Conservation (phyloP, 2,113 vertebrate genomes). For the Heterocephalus glaber region DNA sequence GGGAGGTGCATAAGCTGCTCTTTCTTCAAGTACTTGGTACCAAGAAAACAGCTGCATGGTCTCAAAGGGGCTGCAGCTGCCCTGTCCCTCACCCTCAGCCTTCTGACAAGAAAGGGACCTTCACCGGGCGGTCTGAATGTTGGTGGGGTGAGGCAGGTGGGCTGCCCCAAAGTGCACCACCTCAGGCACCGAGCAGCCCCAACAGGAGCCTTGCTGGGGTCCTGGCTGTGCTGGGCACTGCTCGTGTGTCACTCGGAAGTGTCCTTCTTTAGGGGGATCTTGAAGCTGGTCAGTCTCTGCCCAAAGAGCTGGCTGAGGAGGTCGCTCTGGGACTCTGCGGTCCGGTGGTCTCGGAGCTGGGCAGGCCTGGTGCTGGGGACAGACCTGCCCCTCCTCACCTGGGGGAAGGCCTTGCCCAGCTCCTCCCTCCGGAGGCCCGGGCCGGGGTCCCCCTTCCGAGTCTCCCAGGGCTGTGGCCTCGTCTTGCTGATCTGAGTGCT, state of each 20-base stretch:
- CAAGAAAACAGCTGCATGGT: slow-evolving; percentile 88
- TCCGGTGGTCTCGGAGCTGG: slow-evolving; percentile 88
- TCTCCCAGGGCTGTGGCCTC: slow-evolving; percentile 85
- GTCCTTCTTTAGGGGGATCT: slow-evolving; percentile 98
- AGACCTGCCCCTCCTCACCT: slow-evolving; percentile 84
- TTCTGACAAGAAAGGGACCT: slow-evolving; percentile 86
- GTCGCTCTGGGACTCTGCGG: slow-evolving; percentile 96
- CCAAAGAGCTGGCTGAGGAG: slow-evolving; percentile 98
- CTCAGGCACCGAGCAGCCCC: slow-evolving; percentile 87
- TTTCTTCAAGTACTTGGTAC: slow-evolving; percentile 92
- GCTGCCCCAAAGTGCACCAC: slow-evolving; percentile 89
- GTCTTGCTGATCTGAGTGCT: slow-evolving; percentile 86
- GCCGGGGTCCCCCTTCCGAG: slow-evolving; percentile 87
- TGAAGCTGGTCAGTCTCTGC: slow-evolving; percentile 98
- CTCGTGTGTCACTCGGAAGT: slow-evolving; percentile 92
- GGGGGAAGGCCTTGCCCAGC: slow-evolving; percentile 86
- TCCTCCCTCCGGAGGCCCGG: slow-evolving; percentile 88
- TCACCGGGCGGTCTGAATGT: slow-evolving; percentile 87
- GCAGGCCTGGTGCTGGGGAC: slow-evolving; percentile 86
- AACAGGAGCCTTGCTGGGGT: slow-evolving; percentile 75
- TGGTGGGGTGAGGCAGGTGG: slow-evolving; percentile 89
- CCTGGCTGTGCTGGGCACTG: not conserved
- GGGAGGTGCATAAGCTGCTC: slow-evolving; percentile 79
- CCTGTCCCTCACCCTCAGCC: slow-evolving; percentile 82
- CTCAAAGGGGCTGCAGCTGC: slow-evolving; percentile 86